Percentiles rank a stretch among this genome's conserved stretches.
Conservation (phyloP, 2,113 vertebrate genomes). For the Etheostoma spectabile region DNA sequence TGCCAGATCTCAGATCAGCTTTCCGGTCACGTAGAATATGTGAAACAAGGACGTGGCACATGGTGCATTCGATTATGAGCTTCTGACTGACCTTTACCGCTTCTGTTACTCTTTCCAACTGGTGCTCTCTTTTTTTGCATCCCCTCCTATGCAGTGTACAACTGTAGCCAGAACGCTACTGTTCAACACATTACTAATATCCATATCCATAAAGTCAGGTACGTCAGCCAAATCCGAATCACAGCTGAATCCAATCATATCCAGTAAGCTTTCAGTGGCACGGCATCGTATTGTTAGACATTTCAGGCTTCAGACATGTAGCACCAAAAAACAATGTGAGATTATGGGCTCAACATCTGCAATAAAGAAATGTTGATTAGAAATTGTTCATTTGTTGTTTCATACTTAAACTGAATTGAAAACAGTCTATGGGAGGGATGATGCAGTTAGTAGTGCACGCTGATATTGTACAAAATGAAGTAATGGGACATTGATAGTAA, state of each 20-base stretch:
- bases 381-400: too few species aligned
- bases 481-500: too few species aligned
- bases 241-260: too few species aligned
- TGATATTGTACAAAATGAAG: too few species aligned
- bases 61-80: conserved; percentile 56
- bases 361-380: too few species aligned
- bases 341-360: too few species aligned
- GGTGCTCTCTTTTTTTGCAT: not conserved
- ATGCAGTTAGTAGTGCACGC: not conserved
- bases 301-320: too few species aligned
- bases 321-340: too few species aligned
- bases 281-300: too few species aligned
- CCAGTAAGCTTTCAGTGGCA: too few species aligned
- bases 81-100: conserved; percentile 70
- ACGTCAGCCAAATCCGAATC: conserved; percentile 27
- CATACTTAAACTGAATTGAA: too few species aligned
- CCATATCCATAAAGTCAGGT: conserved; percentile 61
- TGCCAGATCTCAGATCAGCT: conserved; percentile 35
- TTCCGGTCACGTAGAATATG: conserved; percentile 39
- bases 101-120: conserved; percentile 26
- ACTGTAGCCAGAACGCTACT: conserved; percentile 28
- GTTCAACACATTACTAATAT: conserved; percentile 60
- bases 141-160: not conserved
- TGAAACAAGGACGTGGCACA: conserved; percentile 48
- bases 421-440: not conserved